These are phyloP conservation scores for Elaphurus davidianus DNA, from an alignment of 2,113 vertebrate species.

Conservation along the genomic window DNA sequence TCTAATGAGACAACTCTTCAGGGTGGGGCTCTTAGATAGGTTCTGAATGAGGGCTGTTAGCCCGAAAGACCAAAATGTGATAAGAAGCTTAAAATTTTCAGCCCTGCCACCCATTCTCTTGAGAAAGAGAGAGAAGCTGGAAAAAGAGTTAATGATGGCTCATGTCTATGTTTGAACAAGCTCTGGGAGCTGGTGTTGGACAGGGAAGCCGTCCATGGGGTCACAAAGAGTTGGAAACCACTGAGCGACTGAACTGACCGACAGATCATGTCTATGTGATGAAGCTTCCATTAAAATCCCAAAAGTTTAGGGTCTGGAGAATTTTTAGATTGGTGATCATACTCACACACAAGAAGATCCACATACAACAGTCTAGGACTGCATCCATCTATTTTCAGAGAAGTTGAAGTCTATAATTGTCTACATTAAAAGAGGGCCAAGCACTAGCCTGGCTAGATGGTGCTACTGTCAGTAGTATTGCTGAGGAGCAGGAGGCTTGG, in stretches of 20 bases:
- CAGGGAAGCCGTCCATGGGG: not conserved
- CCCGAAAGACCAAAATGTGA: not conserved
- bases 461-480: too few relatives aligned
- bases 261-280: not conserved
- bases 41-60: not conserved
- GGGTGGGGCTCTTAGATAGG: not conserved
- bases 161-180: not conserved
- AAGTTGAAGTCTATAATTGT: not conserved
- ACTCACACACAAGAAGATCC: not conserved
- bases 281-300: not conserved
- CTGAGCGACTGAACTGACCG: not conserved
- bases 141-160: not conserved
- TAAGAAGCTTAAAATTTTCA: not conserved
- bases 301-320: not conserved
- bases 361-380: not conserved
- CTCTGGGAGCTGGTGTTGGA: not conserved
- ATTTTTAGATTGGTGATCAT: not conserved
- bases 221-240: not conserved
- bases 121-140: not conserved
- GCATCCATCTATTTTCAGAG: not conserved
- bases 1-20: not conserved
- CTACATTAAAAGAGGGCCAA: rapidly evolving
- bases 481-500: not conserved
- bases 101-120: not conserved
- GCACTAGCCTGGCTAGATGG: rapidly evolving